Conservation (phyloP, 2,888 invertebrate species). For the Ptilodon capucinus region DNA sequence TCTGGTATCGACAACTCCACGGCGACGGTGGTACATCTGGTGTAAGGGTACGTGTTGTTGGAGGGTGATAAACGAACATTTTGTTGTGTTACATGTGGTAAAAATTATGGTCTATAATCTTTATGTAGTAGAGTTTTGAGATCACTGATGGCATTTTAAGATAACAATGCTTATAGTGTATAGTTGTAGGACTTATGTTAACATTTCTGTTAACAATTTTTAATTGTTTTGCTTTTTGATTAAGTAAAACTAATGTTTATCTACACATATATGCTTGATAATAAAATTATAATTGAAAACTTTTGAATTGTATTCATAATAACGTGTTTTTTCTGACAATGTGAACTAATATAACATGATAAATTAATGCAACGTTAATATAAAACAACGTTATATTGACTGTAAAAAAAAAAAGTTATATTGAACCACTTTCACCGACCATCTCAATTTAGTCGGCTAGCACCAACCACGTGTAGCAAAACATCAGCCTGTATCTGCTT, state of each 20-base stretch:
- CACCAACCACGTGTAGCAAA: constrained; percentile 16
- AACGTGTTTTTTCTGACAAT: too few relatives aligned
- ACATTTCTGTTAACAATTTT: too few relatives aligned
- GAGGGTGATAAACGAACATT: constrained; percentile 20
- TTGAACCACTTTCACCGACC: constrained; percentile 10
- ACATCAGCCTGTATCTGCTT: constrained; percentile 54
- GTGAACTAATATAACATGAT: too few relatives aligned
- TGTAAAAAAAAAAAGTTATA: not conserved
- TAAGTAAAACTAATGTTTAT: too few relatives aligned
- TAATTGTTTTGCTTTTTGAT: too few relatives aligned
- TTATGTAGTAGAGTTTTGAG: not conserved
- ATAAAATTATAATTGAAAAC: too few relatives aligned
- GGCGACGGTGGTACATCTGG: constrained; percentile 74
- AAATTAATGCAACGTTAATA: too few relatives aligned
- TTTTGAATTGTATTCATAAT: too few relatives aligned
- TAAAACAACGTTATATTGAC: too few relatives aligned
- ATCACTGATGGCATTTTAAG: not conserved
- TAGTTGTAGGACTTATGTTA: not conserved
- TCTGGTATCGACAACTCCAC: constrained; percentile 74
- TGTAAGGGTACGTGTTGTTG: constrained; percentile 31
- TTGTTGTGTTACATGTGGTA: constrained; percentile 51
- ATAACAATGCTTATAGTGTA: not conserved
- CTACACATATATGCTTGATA: too few relatives aligned
- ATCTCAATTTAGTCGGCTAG: constrained; percentile 43
- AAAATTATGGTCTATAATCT: constrained; percentile 4